Base-by-base conservation (phyloP, 2,888 invertebrate genomes). In the Slavum lentiscoides region DNA sequence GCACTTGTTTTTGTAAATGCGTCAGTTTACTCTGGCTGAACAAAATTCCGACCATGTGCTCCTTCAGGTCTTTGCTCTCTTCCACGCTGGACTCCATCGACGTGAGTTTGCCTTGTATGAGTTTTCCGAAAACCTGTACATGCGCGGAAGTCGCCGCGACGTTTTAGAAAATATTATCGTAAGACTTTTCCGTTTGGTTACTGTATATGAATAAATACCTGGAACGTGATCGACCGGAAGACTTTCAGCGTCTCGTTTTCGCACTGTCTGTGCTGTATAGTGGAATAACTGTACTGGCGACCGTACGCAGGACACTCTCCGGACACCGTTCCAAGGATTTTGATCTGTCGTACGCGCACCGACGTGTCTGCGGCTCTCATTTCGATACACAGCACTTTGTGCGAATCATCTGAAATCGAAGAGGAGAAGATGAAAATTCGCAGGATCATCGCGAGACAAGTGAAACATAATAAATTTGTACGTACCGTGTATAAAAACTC, bases 31-130 rank as follows among this genome's bases (percentile, higher is more conserved):
- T 95, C 72, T 97, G 91, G 82, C 96, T 95, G 87, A 97, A 98
- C 69, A 98, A 88, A 84, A 98, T 97, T 82, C 97, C 97, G 67
- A 97, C 97, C 90, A 98, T 96, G 86, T 97, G 97, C 85, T 97
- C 97, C 66, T 96, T 91, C 11, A 98, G 88, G 85, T 96, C 95
- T 70, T 91, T 89, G 39, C 90, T 85, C 49, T 88, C 88, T 62
- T 87, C 88, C 5, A 80, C 70, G n/a, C 80, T 80, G 6, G 80
- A 80, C 15, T 80, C 72, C 80, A 80, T 80, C n/a, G 80, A 64
- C 9, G 80, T 64, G 7, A 30, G 83, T 81, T 92, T 92, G 84
- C 92, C 92, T 84, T 92, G 91, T 82, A 96, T 91, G 7, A 97
- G 88, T 86, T 95, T 95, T 0, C 97, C 97, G 87, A 97, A 96